Evolutionary conservation across 35 echinoderm and acorn worm genomes (phyloP).

Genomic region (Hemicentrotus pulcherrimus): DNA sequence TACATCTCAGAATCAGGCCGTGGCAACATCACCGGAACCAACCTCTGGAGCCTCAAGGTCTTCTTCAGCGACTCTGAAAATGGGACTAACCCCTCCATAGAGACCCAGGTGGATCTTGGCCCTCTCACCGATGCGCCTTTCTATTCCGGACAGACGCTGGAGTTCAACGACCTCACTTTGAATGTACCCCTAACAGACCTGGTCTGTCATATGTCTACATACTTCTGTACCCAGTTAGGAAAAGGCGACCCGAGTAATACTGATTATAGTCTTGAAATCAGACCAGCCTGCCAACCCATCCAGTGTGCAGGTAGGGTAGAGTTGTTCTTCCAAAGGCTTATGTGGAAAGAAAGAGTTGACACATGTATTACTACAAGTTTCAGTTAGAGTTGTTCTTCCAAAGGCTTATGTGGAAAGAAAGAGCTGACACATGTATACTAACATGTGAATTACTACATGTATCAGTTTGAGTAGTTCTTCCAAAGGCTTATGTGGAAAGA

Average conservation of each 20-base stretch:
- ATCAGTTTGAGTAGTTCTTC: no score
- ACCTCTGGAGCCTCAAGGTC: conserved; percentile 14
- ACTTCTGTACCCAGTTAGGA: conserved; percentile 1
- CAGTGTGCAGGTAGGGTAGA: conserved; percentile 25
- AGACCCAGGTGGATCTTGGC: neutral
- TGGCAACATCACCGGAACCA: conserved; percentile 34
- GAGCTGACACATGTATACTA: no score
- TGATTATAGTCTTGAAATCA: neutral
- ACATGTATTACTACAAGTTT: no score
- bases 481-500: no score
- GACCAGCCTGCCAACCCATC: neutral
- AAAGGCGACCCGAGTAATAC: neutral
- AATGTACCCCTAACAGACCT: neutral
- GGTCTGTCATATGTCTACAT: neutral
- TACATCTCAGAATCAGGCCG: conserved; percentile 7
- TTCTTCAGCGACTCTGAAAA: conserved; percentile 32
- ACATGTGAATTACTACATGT: no score
- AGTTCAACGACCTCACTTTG: conserved; percentile 1
- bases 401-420: no score
- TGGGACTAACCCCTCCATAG: neutral
- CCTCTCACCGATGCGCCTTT: conserved; percentile 25
- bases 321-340: neutral
- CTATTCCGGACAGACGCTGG: conserved; percentile 27
- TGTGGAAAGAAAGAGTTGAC: no score
- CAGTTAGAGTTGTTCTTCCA: no score